These are phyloP conservation scores for Platorchestia sp. DNA, from an alignment of 1,140 invertebrate species.

Conservation along the genomic window DNA sequence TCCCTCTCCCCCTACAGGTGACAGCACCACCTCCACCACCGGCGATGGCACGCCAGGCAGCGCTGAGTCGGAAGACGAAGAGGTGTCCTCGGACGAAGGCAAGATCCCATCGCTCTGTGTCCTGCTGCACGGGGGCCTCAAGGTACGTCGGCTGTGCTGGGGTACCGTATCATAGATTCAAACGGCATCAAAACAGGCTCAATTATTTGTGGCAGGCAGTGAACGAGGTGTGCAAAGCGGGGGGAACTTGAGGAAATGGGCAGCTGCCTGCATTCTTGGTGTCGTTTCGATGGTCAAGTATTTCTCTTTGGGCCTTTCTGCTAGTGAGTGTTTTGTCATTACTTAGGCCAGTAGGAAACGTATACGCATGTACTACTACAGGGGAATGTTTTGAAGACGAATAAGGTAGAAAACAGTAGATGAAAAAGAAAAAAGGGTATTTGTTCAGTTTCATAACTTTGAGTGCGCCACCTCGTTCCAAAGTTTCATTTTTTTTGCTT, in stretches of 20 bases:
- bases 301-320: background rate
- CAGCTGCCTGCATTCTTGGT: background rate
- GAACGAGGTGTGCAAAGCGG: background rate
- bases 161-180: slow-evolving; percentile 38
- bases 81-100: slow-evolving; percentile 80
- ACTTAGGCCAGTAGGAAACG: background rate
- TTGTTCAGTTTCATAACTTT: background rate
- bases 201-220: background rate
- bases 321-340: background rate
- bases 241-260: background rate
- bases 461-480: background rate
- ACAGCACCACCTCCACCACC: background rate
- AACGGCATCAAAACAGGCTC: background rate
- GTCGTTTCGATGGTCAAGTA: background rate
- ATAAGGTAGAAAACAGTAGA: background rate
- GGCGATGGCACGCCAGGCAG: background rate
- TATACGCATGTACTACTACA: background rate
- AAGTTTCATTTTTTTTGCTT: too few relatives aligned
- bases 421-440: background rate
- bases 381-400: background rate
- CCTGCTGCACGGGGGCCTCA: slow-evolving; percentile 92
- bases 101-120: slow-evolving; percentile 92
- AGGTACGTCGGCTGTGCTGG: slow-evolving; percentile 74
- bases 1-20: background rate
- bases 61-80: slow-evolving; percentile 54